Evolutionary conservation across 1,140 invertebrate species (phyloP), one percentile per base, ranked within the genome.

Genomic region (Adelges cooleyi): DNA sequence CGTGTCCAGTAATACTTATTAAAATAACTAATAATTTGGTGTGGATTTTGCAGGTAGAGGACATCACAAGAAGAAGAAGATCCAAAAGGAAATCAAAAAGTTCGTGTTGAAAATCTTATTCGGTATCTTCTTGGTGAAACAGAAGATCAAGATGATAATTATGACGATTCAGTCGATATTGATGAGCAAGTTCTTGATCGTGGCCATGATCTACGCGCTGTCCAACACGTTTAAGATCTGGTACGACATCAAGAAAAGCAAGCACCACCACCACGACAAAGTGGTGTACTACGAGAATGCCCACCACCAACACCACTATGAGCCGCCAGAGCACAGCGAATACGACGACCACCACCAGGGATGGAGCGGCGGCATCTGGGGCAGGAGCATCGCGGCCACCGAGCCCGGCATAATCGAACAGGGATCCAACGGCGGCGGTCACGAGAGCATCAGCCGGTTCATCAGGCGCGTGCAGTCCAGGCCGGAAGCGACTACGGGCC

Each of bases 271-370:
- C 36, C 66, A 69, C 62, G 67, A 69, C 62, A 66, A 70, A 46
- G 70, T 72, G 10, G 71, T 72, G 27, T 72, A 72, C 53, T 72
- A 72, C 66, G 71, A 72, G 51, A 72, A 72, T 36, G 71, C 70
- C 40, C 71, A 72, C 44, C 71, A 72, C 38, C 70, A 71, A 36
- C 71, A 72, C 51, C 69, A 71, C 62, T 71, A 72, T 40, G 70
- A 72, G 54, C 68, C 69, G n/a, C 69, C 70, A 42, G 69, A 71
- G 51, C 69, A 70, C 67, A 42, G 51, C 2, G 69, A 70, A n/a
- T 68, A 69, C 38, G 68, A 70, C 3, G 69, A 69, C 9, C 69
- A 70, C 42, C 69, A 65, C 11, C 62, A 66, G 50, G 68, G 68
- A 22, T 67, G 27, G 9, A 68, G 71, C 15, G 67, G 69, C 22